Base-by-base conservation (phyloP, 2,797 vertebrate species). In the Huso huso region DNA sequence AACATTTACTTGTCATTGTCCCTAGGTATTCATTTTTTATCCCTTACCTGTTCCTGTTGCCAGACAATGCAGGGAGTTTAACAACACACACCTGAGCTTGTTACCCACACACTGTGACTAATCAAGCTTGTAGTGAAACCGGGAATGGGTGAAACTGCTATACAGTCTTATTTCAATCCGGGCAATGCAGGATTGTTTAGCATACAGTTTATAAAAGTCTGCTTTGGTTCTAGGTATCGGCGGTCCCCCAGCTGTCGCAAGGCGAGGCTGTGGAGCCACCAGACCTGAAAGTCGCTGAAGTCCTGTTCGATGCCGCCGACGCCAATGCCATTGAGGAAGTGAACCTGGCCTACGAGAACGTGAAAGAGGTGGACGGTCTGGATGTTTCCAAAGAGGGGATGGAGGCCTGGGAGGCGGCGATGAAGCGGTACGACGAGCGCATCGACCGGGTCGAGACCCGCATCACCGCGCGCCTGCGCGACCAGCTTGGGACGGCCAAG, bases 261-360 rank as follows among this genome's bases (percentile, higher is more conserved):
- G 96, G 95, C 49, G 96, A 99, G 66, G 89, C 90, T 0, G 93
- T 94, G 0, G 97, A 99, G 67, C 93, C 95, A 51, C 92, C 94
- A 63, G 97, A 98, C 63, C 88, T 98, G 91, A 99, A 98, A 74
- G 97, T 96, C n/a, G 91, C 94, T 0, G 95, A 95, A 84, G 97
- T 98, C 12, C 90, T 98, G 64, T 96, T 99, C 23, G 96, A 99
- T 62, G 96, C 96, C 0, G 97, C 97, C 0, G 97, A 99, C 51
- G 96, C 96, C 3, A 99, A 98, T 8, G 96, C 97, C 0, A 99
- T 99, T 1, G 96, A 99, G 77, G 97, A 99, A 79, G 96, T 99
- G 15, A 99, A 99, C 78, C 90, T 99, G 68, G 97, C 97, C 1
- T 99, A 99, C 1, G 97, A 99, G 81, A 99, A 99, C 0, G 97